A percentile compares a stretch with the other conserved stretches of the same genome.
Conservation (phyloP, 2,113 vertebrate species). For the Sceloporus tristichus region DNA sequence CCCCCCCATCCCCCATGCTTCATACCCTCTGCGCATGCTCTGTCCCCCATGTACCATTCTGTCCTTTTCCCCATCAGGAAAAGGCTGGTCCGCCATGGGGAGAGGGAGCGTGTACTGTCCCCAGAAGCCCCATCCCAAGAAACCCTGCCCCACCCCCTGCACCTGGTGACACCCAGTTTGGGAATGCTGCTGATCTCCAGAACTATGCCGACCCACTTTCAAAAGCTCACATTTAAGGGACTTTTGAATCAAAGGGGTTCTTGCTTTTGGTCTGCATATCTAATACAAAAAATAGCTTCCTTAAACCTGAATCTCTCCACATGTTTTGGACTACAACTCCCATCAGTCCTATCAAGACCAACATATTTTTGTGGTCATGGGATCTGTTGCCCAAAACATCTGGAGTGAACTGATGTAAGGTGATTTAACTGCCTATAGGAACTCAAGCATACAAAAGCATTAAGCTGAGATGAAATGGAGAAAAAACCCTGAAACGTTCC, state of each 20-base stretch:
- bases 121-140: too few species aligned
- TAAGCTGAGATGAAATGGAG: not conserved
- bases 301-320: not conserved
- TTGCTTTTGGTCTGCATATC: too few species aligned
- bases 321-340: not conserved
- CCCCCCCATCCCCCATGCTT: too few species aligned
- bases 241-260: not conserved
- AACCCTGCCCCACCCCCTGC: too few species aligned
- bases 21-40: too few species aligned
- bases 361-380: not conserved
- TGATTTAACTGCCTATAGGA: not conserved
- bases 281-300: not conserved
- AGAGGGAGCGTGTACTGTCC: too few species aligned
- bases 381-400: not conserved
- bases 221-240: not conserved
- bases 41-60: too few species aligned
- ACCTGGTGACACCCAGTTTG: too few species aligned
- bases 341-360: not conserved
- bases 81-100: too few species aligned
- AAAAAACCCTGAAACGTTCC: not conserved
- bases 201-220: not conserved
- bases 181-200: too few species aligned
- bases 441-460: not conserved
- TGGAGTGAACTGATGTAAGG: not conserved
- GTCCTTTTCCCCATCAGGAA: too few species aligned